Percentiles rank a stretch among this genome's conserved stretches.
Evolutionary conservation across 2,888 invertebrate genomes (phyloP).

Genomic region (Drosophila fulvimacula): DNA sequence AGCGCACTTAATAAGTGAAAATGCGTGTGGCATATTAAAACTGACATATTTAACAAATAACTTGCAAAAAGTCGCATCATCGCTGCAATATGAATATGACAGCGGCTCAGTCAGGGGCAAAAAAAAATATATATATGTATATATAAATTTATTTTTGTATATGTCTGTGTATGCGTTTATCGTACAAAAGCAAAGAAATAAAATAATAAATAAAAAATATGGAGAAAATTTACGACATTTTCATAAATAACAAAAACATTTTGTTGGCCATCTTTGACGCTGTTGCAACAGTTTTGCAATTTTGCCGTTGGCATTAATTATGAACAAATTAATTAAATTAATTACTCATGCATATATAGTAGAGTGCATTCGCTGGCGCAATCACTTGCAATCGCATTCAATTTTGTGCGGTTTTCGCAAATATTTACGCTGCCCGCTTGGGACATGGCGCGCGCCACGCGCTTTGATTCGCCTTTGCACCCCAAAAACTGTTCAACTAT

Average conservation of each 20-base stretch:
- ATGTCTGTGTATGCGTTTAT: too few species aligned
- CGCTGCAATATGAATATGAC: conserved; percentile 62
- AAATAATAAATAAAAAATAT: conserved; percentile 6
- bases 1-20: conserved; percentile 73
- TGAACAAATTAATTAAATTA: conserved; percentile 74
- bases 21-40: conserved; percentile 70
- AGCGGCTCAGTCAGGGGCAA: conserved; percentile 29
- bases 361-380: conserved; percentile 44
- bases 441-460: conserved; percentile 1
- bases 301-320: conserved; percentile 64
- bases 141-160: not conserved
- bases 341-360: conserved; percentile 65
- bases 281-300: conserved; percentile 50
- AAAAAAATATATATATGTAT: not conserved
- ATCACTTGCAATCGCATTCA: conserved; percentile 29
- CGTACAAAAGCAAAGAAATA: conserved; percentile 9
- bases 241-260: conserved; percentile 54
- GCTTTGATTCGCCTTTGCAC: conserved; percentile 47
- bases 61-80: conserved; percentile 59
- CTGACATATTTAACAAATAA: conserved; percentile 73
- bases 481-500: conserved; percentile 34
- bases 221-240: conserved; percentile 49
- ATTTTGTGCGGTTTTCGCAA: conserved; percentile 61
- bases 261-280: conserved; percentile 25
- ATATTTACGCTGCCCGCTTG: conserved; percentile 60